A percentile compares a stretch with the other conserved stretches of the same genome.
phyloP scores from a whole-genome alignment of 1,140 invertebrate genomes.

The Hyles euphorbiae region DNA sequence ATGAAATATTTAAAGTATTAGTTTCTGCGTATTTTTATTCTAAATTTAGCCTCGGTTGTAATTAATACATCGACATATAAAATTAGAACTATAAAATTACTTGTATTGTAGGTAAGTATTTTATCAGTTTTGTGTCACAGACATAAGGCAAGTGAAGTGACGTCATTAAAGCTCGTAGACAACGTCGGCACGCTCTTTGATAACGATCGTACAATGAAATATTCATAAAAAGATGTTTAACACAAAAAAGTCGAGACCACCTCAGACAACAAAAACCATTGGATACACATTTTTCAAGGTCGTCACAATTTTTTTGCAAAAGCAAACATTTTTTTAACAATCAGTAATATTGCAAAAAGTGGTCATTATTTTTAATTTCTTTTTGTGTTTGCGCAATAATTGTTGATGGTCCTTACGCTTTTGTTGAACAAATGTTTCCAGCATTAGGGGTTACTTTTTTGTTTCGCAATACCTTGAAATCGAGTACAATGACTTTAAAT shows the following conservation, averaged over 20 bases:
- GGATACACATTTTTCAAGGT: constrained; percentile 38
- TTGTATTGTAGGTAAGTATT: too few relatives aligned
- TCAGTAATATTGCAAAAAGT: constrained; percentile 52
- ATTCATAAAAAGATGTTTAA: constrained; percentile 39
- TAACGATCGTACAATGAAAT: constrained; percentile 29
- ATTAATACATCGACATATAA: too few relatives aligned
- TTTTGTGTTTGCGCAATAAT: constrained; percentile 45
- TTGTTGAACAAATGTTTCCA: constrained; percentile 5
- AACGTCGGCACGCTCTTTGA: constrained; percentile 13
- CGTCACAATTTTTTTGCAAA: constrained; percentile 43
- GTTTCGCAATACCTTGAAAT: too few relatives aligned
- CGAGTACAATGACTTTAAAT: too few relatives aligned
- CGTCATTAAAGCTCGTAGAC: not conserved
- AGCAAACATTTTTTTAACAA: constrained; percentile 35
- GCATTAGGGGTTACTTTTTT: too few relatives aligned
- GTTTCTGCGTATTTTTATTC: too few relatives aligned
- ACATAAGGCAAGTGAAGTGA: not conserved
- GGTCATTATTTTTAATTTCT: constrained; percentile 34
- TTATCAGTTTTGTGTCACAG: constrained; percentile 7
- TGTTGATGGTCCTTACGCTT: constrained; percentile 20
- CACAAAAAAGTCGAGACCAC: constrained; percentile 41
- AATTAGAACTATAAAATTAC: too few relatives aligned
- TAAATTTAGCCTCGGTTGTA: too few relatives aligned
- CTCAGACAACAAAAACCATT: constrained; percentile 29
- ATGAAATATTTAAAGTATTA: too few relatives aligned